phyloP scores from a whole-genome alignment of 2,888 invertebrate species.

The Lumbricus terrestris region DNA sequence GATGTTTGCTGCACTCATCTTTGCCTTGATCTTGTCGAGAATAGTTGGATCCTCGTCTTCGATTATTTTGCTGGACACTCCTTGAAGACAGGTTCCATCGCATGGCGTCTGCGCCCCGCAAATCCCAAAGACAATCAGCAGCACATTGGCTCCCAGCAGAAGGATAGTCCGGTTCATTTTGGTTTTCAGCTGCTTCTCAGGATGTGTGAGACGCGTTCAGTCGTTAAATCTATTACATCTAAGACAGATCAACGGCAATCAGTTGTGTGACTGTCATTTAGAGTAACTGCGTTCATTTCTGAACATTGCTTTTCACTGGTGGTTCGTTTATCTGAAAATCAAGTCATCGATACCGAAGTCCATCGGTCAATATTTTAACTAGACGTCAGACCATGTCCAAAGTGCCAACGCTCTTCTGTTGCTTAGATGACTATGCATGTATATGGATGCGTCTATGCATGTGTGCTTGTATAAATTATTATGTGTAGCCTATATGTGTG shows the following conservation, averaged over 20 bases:
- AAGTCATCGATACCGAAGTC: no score
- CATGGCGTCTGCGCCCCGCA: not conserved
- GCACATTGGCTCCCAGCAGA: not conserved
- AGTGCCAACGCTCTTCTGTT: no score
- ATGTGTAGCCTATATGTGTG: not conserved
- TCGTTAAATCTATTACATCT: no score
- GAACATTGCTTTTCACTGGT: no score
- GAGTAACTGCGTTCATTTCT: no score
- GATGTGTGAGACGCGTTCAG: no score
- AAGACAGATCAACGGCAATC: no score
- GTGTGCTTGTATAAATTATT: not conserved
- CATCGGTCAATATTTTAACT: no score
- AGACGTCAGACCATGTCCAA: no score
- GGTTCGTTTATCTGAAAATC: no score
- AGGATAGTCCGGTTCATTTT: not conserved
- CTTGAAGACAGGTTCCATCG: not conserved
- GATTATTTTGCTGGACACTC: not conserved
- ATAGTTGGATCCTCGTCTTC: conserved; percentile 14
- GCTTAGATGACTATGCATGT: no score
- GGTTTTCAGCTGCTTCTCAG: not conserved
- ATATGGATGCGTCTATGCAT: not conserved
- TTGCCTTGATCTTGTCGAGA: not conserved
- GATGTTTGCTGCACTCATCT: conserved; percentile 11
- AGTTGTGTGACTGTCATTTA: no score
- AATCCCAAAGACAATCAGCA: not conserved